These are phyloP conservation scores for Perodicticus potto DNA, from an alignment of 2,797 vertebrate genomes.

Conservation along the genomic window DNA sequence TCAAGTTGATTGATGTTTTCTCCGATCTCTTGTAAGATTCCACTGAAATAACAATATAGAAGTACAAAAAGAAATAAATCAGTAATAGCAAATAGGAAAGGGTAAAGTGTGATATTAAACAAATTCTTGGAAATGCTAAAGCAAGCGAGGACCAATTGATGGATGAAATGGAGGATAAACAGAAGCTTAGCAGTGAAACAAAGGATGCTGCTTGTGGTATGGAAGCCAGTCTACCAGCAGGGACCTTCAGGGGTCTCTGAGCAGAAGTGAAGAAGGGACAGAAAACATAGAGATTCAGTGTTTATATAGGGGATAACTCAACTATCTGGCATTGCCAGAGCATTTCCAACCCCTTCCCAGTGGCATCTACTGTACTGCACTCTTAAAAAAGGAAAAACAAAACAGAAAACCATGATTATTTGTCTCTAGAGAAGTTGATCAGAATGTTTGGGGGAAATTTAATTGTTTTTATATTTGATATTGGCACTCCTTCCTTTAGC, in stretches of 20 bases:
- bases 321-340: background rate
- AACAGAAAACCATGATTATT: background rate
- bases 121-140: constrained; percentile 39
- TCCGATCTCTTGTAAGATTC: background rate
- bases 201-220: background rate
- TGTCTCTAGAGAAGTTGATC: background rate
- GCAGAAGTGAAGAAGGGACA: background rate
- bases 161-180: background rate
- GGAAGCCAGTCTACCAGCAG: background rate
- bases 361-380: background rate
- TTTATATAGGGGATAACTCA: background rate
- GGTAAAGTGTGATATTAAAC: background rate
- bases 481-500: background rate
- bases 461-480: constrained; percentile 39
- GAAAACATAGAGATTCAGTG: background rate
- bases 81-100: background rate
- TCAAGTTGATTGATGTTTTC: background rate
- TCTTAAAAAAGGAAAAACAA: background rate
- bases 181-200: background rate
- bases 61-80: background rate
- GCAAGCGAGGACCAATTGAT: background rate
- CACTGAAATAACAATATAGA: background rate
- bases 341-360: background rate
- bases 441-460: background rate
- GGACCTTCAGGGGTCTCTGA: background rate